phyloP scores from a whole-genome alignment of 2,888 invertebrate species.

The Megastigmus dorsalis region DNA sequence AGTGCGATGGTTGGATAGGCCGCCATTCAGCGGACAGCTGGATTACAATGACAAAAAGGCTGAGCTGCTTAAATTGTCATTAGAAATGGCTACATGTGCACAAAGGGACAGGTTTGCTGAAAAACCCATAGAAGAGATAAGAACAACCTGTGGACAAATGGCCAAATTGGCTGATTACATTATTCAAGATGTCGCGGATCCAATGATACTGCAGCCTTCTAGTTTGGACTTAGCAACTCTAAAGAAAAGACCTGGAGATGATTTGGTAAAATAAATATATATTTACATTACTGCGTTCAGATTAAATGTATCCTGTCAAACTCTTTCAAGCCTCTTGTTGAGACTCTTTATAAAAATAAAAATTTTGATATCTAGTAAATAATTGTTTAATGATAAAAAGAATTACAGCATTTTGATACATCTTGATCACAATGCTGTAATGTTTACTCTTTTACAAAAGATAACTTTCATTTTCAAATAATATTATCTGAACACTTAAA shows the following conservation, averaged over 20 bases:
- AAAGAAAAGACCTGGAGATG: conserved; percentile 88
- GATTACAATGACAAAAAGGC: conserved; percentile 84
- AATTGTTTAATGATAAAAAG: too few relatives aligned
- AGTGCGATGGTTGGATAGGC: conserved; percentile 90
- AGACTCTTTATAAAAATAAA: too few relatives aligned
- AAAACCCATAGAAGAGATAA: conserved; percentile 86
- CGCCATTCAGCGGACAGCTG: conserved; percentile 80
- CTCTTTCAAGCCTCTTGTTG: too few relatives aligned
- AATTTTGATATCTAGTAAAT: too few relatives aligned
- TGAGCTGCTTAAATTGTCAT: conserved; percentile 84
- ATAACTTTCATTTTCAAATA: too few relatives aligned
- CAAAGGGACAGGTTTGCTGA: conserved; percentile 93
- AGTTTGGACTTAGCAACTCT: conserved; percentile 91
- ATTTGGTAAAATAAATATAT: conserved; percentile 77
- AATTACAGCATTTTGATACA: too few relatives aligned
- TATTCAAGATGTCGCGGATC: conserved; percentile 91
- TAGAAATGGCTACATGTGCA: conserved; percentile 93
- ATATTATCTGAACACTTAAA: too few relatives aligned
- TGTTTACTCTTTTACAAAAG: too few relatives aligned
- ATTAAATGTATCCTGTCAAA: too few relatives aligned
- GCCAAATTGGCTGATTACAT: conserved; percentile 89
- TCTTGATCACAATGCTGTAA: too few relatives aligned
- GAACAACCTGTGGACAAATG: conserved; percentile 83
- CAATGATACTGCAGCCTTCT: conserved; percentile 92
- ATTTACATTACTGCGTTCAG: too few relatives aligned